Conservation (phyloP, 2,113 vertebrate genomes). For the Nanger granti region DNA sequence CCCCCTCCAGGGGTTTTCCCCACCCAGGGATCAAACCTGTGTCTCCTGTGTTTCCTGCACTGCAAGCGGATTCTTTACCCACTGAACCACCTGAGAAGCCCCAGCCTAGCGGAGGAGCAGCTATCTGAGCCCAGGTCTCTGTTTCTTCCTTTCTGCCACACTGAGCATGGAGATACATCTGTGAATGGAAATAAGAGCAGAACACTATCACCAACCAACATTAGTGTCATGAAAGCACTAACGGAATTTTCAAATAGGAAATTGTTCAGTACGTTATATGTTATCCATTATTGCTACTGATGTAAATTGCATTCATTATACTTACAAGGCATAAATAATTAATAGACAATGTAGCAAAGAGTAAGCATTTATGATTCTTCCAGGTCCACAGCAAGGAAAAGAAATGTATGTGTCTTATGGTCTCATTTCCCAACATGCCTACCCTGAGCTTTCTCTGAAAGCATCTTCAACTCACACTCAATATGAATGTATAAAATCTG, state of each 20-base stretch:
- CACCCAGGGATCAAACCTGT: not conserved
- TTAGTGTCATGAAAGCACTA: not conserved
- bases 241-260: not conserved
- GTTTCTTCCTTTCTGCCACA: not conserved
- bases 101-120: not conserved
- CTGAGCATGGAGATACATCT: not conserved
- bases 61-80: not conserved
- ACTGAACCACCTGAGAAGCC: not conserved
- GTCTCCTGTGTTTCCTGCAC: not conserved
- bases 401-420: not conserved
- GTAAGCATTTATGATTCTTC: not conserved
- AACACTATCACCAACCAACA: not conserved
- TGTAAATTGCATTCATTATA: conserved; percentile 9
- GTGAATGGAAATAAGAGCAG: not conserved
- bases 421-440: not conserved
- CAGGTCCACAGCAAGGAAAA: not conserved
- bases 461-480: not conserved
- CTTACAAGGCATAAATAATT: conserved; percentile 37
- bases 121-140: not conserved
- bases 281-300: not conserved
- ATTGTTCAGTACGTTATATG: not conserved
- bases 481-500: not conserved
- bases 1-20: not conserved
- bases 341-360: not conserved
- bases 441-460: not conserved